These are phyloP conservation scores for Linurgus olivaceus DNA, from an alignment of 2,797 vertebrate genomes.

Conservation along the genomic window DNA sequence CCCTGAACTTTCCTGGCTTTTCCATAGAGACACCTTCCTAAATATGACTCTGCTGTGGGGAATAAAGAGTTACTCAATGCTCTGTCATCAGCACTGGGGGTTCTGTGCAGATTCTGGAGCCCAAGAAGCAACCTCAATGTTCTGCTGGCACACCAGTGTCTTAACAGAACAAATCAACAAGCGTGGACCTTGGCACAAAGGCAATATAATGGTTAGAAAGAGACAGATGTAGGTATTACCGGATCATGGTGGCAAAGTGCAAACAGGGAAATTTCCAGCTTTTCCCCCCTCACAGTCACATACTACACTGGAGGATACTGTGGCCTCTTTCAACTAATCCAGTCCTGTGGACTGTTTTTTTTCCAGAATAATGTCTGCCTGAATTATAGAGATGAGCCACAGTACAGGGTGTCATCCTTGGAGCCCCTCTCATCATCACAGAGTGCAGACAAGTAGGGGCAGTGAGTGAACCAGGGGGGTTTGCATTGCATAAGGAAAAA, in stretches of 20 bases:
- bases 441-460: not conserved
- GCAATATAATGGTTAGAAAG: not conserved
- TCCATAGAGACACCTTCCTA: not conserved
- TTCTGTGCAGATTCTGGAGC: not conserved
- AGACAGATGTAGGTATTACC: not conserved
- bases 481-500: not conserved
- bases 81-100: not conserved
- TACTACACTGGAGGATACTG: not conserved
- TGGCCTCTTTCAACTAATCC: not conserved
- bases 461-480: no score
- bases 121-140: not conserved
- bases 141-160: not conserved
- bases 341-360: not conserved
- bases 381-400: not conserved
- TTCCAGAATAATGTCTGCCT: not conserved
- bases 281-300: accelerated
- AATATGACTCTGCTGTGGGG: not conserved
- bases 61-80: not conserved
- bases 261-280: not conserved
- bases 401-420: not conserved
- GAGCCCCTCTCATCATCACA: not conserved
- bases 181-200: not conserved
- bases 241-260: not conserved
- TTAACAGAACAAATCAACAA: not conserved
- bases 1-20: not conserved